Evolutionary conservation across 2,113 vertebrate species (phyloP).

Genomic region (Pristiophorus japonicus): DNA sequence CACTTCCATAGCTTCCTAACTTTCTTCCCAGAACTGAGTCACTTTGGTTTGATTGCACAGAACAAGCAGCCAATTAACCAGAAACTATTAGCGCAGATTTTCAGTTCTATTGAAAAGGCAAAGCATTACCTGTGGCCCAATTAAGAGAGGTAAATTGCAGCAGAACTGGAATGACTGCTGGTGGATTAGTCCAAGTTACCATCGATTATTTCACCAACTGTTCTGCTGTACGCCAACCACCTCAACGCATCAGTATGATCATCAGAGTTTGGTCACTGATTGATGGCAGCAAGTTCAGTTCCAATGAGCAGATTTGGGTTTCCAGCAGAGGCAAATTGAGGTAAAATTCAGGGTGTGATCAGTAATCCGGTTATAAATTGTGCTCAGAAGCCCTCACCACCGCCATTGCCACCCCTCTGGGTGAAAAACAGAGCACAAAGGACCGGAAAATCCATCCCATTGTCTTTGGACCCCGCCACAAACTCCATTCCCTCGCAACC

Average conservation of each 20-base stretch:
- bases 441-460: too few species aligned
- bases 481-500: too few species aligned
- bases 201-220: not conserved
- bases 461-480: too few species aligned
- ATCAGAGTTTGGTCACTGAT: not conserved
- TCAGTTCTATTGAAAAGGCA: not conserved
- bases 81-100: not conserved
- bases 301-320: not conserved
- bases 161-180: not conserved
- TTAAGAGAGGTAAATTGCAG: not conserved
- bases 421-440: too few species aligned
- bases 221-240: not conserved
- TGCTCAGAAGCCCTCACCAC: too few species aligned
- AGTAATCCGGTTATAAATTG: not conserved
- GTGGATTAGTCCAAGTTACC: not conserved
- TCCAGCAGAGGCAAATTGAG: not conserved
- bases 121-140: not conserved
- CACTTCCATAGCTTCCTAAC: not conserved
- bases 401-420: too few species aligned
- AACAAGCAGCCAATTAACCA: not conserved
- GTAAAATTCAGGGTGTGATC: not conserved
- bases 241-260: not conserved
- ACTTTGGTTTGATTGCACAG: not conserved
- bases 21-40: not conserved
- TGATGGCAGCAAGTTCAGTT: not conserved